These are phyloP conservation scores for Caenorhabditis parvicauda DNA, from an alignment of 2,888 invertebrate species.

Conservation along the genomic window DNA sequence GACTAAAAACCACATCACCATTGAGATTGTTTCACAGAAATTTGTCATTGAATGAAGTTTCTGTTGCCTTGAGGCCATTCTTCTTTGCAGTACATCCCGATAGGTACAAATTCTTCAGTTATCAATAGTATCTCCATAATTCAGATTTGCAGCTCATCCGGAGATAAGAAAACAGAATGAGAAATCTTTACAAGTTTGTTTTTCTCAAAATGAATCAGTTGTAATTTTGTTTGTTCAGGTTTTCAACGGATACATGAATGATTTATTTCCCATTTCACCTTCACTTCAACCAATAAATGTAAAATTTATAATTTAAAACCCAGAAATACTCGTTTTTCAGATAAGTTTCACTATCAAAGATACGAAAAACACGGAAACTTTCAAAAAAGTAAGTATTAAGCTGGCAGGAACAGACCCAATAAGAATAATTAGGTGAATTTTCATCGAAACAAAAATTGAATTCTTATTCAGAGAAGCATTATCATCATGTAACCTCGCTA, in stretches of 20 bases:
- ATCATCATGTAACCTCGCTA: too few species aligned
- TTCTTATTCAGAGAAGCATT: too few species aligned
- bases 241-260: conserved; percentile 62
- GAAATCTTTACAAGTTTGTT: conserved; percentile 53
- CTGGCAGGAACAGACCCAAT: conserved; percentile 55
- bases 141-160: conserved; percentile 64
- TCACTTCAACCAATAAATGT: conserved; percentile 23
- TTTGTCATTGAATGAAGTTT: conserved; percentile 20
- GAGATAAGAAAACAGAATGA: conserved; percentile 57
- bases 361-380: conserved; percentile 16
- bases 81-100: conserved; percentile 67
- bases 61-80: conserved; percentile 65
- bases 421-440: conserved; percentile 45
- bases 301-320: not conserved
- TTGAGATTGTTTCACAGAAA: too few species aligned
- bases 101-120: conserved; percentile 35
- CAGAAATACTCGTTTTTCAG: conserved; percentile 11
- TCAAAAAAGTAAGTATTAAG: conserved; percentile 43
- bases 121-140: not conserved
- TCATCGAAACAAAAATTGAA: not conserved
- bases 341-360: conserved; percentile 48
- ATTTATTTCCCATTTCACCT: conserved; percentile 48
- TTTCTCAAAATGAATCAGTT: not conserved
- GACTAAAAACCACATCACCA: too few species aligned
- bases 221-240: conserved; percentile 25